phyloP scores from a whole-genome alignment of 2,888 invertebrate species.

The Synanthedon andrenaeformis region DNA sequence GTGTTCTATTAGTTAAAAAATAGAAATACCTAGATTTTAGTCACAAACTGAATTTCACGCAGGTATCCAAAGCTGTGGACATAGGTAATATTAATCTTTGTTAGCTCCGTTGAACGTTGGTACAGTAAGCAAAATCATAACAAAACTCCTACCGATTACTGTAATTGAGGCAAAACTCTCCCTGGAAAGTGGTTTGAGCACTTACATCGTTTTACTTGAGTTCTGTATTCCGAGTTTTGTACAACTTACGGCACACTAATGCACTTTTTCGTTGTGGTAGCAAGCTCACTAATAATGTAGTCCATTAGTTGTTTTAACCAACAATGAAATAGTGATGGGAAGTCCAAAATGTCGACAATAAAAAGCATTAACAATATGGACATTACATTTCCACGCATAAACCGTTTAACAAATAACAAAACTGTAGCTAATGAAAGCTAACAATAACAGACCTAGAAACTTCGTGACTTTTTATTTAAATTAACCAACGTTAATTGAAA shows the following conservation, averaged over 20 bases:
- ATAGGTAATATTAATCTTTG: background rate
- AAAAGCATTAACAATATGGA: background rate
- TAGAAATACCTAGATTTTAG: too few relatives aligned
- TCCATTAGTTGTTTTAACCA: constrained; percentile 53
- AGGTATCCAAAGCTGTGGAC: too few relatives aligned
- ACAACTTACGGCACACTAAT: constrained; percentile 60
- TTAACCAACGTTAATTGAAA: too few relatives aligned
- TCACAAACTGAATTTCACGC: too few relatives aligned
- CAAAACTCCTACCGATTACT: constrained; percentile 44
- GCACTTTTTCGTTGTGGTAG: constrained; percentile 60
- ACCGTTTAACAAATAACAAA: too few relatives aligned
- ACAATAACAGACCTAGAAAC: too few relatives aligned
- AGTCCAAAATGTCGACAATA: background rate
- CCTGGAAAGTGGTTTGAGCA: constrained; percentile 55
- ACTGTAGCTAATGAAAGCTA: too few relatives aligned
- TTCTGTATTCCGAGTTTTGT: constrained; percentile 64
- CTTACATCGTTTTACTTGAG: constrained; percentile 57
- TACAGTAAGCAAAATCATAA: background rate
- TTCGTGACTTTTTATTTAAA: too few relatives aligned
- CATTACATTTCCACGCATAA: too few relatives aligned
- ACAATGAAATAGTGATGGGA: constrained; percentile 27
- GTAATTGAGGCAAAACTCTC: constrained; percentile 53
- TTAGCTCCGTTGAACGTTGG: background rate
- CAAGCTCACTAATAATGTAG: constrained; percentile 49
- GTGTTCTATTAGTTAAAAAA: too few relatives aligned